These are phyloP conservation scores for Amphipyra berbera DNA, from an alignment of 2,888 invertebrate species.

Conservation along the genomic window DNA sequence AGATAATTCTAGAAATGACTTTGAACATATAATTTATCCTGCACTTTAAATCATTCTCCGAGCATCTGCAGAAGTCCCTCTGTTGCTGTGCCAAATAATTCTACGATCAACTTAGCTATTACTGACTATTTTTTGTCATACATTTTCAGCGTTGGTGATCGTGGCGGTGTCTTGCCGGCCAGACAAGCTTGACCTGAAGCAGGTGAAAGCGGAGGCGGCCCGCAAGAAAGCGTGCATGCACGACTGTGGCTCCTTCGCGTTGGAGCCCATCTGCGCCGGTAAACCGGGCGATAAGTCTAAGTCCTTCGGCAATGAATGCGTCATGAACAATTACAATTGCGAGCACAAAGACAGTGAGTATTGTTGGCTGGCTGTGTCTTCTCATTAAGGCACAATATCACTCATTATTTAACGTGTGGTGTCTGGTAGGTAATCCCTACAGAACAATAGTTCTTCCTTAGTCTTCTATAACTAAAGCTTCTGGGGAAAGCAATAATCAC, in stretches of 20 bases:
- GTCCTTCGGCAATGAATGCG: conserved; percentile 91
- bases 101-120: too few species aligned
- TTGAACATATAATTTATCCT: too few species aligned
- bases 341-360: conserved; percentile 91
- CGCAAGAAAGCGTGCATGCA: conserved; percentile 89
- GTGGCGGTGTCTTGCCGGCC: conserved; percentile 84
- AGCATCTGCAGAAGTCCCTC: too few species aligned
- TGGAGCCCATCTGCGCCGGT: conserved; percentile 91
- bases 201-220: conserved; percentile 89
- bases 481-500: too few species aligned
- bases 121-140: neutral
- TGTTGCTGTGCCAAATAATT: too few species aligned
- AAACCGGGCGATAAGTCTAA: conserved; percentile 89
- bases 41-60: too few species aligned
- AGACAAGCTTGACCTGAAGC: conserved; percentile 90
- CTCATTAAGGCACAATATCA: too few species aligned
- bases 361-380: neutral
- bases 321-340: conserved; percentile 91
- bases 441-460: too few species aligned
- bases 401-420: too few species aligned
- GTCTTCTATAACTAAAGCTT: too few species aligned
- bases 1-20: too few species aligned
- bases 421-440: too few species aligned
- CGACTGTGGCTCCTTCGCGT: conserved; percentile 85
- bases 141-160: conserved; percentile 78